Base-by-base conservation (phyloP, 2,888 invertebrate species). In the Synanthedon myopaeformis region DNA sequence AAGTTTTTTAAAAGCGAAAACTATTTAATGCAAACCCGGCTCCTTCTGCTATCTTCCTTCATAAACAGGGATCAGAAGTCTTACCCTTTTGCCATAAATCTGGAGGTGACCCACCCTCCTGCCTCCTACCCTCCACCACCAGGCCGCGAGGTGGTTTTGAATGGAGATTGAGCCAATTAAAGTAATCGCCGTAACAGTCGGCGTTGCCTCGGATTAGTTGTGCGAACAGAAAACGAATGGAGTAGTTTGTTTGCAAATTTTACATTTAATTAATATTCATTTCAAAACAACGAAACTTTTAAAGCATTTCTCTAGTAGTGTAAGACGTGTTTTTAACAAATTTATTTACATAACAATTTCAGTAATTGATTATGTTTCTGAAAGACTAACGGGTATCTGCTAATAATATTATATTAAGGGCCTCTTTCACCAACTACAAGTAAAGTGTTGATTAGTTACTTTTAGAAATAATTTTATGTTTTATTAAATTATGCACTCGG, bases 181-280 rank as follows among this genome's bases (percentile, higher is more conserved):
- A 90, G 90, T 90, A 90, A 90, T 90, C 90, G 89, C 89, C 89
- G 89, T 89, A 90, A 89, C 90, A 90, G 89, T 89, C 89, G 89
- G 89, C 90, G 89, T 89, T 90, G 90, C 90, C 90, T 89, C 88
- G 90, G 90, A 90, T 91, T 91, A 90, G 89, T 82, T 82, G 79
- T 79, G 78, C 66, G 80, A 80, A 69, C 65, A 62, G 55, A 55
- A 61, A 53, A 52, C 59, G 45, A 0, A 56, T 76, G 65, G 82
- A 79, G 78, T 61, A 57, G 75, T 53, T 35, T 35, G 2, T 35
- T 35, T 35, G 10, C 10, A 35, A 35, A 35, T 35, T 35, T 35
- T 3, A 35, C 6, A 10, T 10, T 8, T 10, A 35, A 10, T 10
- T 35, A 35, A 35, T 10, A 35, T 8, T 0, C 6, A 10, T 35